These are phyloP conservation scores for Liolophura sinensis DNA, from an alignment of 1,140 invertebrate genomes.

Conservation along the genomic window DNA sequence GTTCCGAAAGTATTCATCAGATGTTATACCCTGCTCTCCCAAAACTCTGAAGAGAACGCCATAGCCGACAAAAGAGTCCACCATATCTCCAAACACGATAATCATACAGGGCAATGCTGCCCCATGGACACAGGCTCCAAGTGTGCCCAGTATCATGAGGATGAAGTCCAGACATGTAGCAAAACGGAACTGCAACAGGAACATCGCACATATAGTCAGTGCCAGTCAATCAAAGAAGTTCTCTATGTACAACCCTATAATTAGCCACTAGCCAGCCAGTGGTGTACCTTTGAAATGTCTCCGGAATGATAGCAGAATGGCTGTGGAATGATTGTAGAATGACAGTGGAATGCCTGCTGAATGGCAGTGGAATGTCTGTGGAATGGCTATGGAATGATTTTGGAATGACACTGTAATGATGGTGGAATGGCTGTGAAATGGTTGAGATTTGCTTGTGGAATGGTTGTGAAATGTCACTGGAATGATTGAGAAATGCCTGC, in stretches of 20 bases:
- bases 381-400: no score
- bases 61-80: slow-evolving; percentile 46
- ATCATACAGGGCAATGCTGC: slow-evolving; percentile 52
- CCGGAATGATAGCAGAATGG: no score
- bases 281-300: not conserved
- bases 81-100: slow-evolving; percentile 56
- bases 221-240: not conserved
- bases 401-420: no score
- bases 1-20: slow-evolving; percentile 15
- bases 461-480: no score
- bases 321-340: no score
- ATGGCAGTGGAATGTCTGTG: no score
- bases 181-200: slow-evolving; percentile 53
- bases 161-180: slow-evolving; percentile 41
- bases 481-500: no score
- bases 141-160: slow-evolving; percentile 48
- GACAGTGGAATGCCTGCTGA: no score
- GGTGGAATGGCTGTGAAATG: no score
- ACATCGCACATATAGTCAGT: not conserved
- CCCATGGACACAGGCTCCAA: slow-evolving; percentile 43
- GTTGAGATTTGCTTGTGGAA: no score
- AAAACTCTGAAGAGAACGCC: slow-evolving; percentile 17
- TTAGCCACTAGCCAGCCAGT: not conserved
- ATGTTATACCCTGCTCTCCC: slow-evolving; percentile 16
- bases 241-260: not conserved